Conservation (phyloP, 2,113 vertebrate genomes). For the Rhinopomastus cyanomelas region DNA sequence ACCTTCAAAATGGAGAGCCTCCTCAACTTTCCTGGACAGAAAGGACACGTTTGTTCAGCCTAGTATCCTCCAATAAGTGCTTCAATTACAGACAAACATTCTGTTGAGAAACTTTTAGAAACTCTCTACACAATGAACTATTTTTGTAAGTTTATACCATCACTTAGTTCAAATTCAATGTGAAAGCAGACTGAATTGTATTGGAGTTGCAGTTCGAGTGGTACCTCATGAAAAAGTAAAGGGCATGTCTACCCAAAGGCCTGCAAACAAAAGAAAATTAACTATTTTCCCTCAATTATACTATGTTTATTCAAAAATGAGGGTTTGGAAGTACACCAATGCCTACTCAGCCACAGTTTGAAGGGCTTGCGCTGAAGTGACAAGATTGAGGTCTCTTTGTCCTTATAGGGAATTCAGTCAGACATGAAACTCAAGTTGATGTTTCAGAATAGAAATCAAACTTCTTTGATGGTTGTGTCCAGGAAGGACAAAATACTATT, state of each 20-base stretch:
- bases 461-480: not conserved
- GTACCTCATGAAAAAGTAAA: not conserved
- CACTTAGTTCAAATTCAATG: not conserved
- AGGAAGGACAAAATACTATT: not conserved
- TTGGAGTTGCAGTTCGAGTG: not conserved
- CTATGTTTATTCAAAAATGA: not conserved
- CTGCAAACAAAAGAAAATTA: not conserved
- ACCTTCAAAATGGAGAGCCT: slow-evolving; percentile 93
- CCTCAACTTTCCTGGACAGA: slow-evolving; percentile 83
- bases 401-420: not conserved
- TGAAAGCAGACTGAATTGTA: not conserved
- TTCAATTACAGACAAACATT: not conserved
- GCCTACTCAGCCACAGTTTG: not conserved
- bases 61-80: not conserved
- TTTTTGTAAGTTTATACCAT: not conserved
- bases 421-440: not conserved
- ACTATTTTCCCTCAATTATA: not conserved
- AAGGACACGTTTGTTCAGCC: not conserved
- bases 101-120: not conserved
- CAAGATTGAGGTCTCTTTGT: not conserved
- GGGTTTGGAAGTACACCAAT: not conserved
- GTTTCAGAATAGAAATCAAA: not conserved
- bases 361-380: not conserved
- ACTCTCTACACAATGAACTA: not conserved
- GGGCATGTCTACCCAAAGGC: not conserved